Evolutionary conservation across 2,888 invertebrate genomes (phyloP), one percentile per base, ranked within the genome.

Genomic region (Xanthostigma xanthostigma): DNA sequence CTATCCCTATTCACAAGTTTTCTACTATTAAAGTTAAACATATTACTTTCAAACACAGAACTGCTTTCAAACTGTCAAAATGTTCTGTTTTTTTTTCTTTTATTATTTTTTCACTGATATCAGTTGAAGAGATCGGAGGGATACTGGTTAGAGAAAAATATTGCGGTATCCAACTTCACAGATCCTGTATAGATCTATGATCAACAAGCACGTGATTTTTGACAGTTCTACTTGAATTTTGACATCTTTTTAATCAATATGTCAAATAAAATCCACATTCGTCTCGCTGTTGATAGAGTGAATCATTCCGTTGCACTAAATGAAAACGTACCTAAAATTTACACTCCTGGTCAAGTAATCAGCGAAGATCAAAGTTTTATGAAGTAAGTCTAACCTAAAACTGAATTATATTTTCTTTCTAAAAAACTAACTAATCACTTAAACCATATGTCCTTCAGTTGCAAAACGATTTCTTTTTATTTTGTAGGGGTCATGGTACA

Each of bases 401-500:
- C 27, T 48, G n/a, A 27, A 41, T 9, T 43, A 51, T 11, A 17
- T 17, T 27, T 4, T 35, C 33, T 12, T 37, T 11, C 13, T 35
- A 33, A 40, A 10, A 27, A 27, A 5, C 35, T 47, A 37, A 27
- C 10, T 40, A 14, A 40, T 11, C 43, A 33, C 36, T n/a, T n/a
- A n/a, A n/a, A n/a, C n/a, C n/a, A 13, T 46, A 40, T 37, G 1
- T 38, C 40, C 44, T 37, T 10, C 53, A 42, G 46, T 43, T 27
- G 8, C 34, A 35, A 45, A 36, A 14, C 50, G 41, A 40, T 51
- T 36, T 17, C 4, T 17, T 47, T 17, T 35, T 27, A 37, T 36
- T 44, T 57, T 57, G 48, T 58, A 95, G 96, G 59, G 97, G 97
- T 1, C 97, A 98, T 72, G 98, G 97, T 39, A 97, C 97, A 0